Base-by-base conservation (phyloP, 2,888 invertebrate genomes). In the Cotesia congregata region DNA sequence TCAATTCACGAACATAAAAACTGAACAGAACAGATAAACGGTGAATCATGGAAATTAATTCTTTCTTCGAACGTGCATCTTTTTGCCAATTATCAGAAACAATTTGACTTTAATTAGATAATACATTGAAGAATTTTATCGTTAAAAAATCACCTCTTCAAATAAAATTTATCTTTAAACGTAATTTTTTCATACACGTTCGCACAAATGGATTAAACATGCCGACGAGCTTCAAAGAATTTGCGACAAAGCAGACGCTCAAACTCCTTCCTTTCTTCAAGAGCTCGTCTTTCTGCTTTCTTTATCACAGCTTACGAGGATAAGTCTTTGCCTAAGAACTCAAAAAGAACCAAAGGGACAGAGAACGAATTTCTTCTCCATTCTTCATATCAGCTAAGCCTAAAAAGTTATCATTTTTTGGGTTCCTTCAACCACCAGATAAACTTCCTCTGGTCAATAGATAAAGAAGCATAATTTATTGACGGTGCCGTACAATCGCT, bases 191-290 rank as follows among this genome's bases (percentile, higher is more conserved):
- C 30, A 5, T 30, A 40, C 15, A 40, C 17, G 40, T 38, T 20
- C 80, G 79, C 81, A 82, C 79, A 80, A 81, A 74, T 78, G 79
- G 83, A 84, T 84, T 84, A 84, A 83, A 82, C 78, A 78, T 78
- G 77, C 79, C 82, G 81, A 78, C 80, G 77, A 77, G 78, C 80
- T 79, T 83, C 83, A 83, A 85, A 84, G 81, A 80, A 78, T 78
- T 80, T 74, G 77, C 74, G 80, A 83, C 80, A 82, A 83, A 82
- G 76, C 78, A 73, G 30, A 50, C 77, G 20, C 68, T 67, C 64
- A 67, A 68, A 71, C 75, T 72, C 67, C 77, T 75, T 76, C 69
- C 39, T 64, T 80, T 78, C 78, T 68, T 72, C 78, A 78, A 71
- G 12, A n/a, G 61, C 77, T 75, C 77, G 50, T 74, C 74, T 76